These are phyloP conservation scores for Hippolais icterina DNA, from an alignment of 2,113 vertebrate species.

Conservation along the genomic window DNA sequence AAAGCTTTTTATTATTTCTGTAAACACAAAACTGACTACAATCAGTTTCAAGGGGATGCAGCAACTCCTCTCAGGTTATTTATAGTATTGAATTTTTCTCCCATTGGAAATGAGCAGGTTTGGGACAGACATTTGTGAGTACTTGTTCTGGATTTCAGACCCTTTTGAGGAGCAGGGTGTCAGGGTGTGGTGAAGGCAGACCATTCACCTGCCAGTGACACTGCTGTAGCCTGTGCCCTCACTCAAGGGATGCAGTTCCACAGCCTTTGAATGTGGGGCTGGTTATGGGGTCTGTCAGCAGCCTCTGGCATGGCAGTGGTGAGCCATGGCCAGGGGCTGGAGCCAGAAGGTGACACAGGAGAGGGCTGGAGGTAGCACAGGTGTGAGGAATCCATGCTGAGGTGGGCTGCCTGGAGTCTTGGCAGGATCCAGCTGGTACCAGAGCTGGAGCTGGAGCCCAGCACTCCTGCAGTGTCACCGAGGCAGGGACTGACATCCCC, in stretches of 20 bases:
- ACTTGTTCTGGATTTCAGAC: background rate
- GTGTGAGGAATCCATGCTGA: accelerated
- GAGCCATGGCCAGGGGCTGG: background rate
- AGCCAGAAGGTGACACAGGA: accelerated
- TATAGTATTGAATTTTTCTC: background rate
- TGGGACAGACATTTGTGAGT: background rate
- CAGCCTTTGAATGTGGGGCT: accelerated
- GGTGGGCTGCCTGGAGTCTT: accelerated
- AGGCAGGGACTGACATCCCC: background rate
- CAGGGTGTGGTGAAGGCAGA: too few relatives aligned
- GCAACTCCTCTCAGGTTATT: background rate
- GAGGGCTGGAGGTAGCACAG: background rate
- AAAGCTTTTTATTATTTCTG: background rate
- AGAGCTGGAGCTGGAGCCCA: background rate
- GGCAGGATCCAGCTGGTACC: background rate
- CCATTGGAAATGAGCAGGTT: background rate
- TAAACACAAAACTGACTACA: background rate
- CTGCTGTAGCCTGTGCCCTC: accelerated
- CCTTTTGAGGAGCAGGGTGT: background rate
- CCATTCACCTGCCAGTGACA: background rate
- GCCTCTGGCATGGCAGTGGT: accelerated
- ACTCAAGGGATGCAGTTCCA: background rate
- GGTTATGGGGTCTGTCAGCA: background rate
- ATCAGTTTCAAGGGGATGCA: background rate
- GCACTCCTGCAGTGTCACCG: background rate